Conservation (phyloP, 2,888 invertebrate genomes). For the Scelioninae gen. 1 region DNA sequence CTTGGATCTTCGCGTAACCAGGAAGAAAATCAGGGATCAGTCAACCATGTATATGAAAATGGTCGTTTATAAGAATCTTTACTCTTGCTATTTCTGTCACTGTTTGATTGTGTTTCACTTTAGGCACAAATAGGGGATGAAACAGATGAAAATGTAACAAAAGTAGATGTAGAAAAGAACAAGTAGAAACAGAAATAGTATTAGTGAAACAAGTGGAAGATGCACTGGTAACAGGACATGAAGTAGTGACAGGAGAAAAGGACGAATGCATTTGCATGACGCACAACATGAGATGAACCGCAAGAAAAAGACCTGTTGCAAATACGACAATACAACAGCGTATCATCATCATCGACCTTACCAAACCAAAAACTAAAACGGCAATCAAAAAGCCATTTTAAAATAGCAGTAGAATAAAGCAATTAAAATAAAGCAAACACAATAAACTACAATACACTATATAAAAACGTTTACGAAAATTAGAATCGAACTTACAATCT, state of each 20-base stretch:
- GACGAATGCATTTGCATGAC: constrained; percentile 8
- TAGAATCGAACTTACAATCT: too few species aligned
- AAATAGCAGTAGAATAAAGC: too few species aligned
- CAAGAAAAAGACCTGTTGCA: constrained; percentile 17
- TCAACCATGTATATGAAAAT: too few species aligned
- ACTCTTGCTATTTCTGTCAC: neutral
- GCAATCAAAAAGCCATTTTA: too few species aligned
- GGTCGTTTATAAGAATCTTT: too few species aligned
- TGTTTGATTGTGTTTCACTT: neutral
- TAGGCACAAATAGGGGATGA: neutral
- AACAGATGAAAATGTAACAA: neutral
- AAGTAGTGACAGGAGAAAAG: too few species aligned
- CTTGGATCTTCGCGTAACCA: neutral
- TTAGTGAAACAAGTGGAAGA: neutral
- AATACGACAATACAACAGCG: constrained; percentile 6
- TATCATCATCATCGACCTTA: neutral
- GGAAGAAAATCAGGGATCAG: too few species aligned
- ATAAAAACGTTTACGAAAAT: too few species aligned
- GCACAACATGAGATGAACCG: constrained; percentile 15
- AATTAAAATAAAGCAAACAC: too few species aligned
- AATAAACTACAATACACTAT: too few species aligned
- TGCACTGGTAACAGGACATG: neutral
- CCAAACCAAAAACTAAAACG: too few species aligned
- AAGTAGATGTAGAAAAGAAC: neutral
- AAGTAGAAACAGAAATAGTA: neutral